Percentiles rank a stretch among this genome's conserved stretches.
phyloP scores from a whole-genome alignment of 2,797 vertebrate genomes.

The Halcyon smyrnensis region DNA sequence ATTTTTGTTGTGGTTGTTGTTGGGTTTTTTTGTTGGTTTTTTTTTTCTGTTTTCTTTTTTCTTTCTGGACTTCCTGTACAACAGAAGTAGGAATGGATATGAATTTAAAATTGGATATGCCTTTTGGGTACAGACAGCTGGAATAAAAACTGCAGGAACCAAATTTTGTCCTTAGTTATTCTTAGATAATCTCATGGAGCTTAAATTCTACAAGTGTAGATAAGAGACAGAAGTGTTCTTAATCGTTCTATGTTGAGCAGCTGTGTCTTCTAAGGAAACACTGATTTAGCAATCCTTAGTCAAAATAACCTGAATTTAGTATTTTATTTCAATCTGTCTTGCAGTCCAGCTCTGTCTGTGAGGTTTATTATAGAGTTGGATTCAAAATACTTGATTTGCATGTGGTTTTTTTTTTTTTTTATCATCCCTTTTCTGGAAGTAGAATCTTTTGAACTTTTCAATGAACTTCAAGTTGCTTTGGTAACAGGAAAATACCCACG shows the following conservation, averaged over 20 bases:
- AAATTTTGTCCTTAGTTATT: not conserved
- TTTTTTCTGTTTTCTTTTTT: not conserved
- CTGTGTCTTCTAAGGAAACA: not conserved
- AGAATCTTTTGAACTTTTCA: not conserved
- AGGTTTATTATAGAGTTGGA: not conserved
- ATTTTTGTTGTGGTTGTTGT: not conserved
- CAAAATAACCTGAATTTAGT: not conserved
- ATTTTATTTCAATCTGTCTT: not conserved
- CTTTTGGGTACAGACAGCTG: not conserved
- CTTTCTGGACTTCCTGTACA: conserved; percentile 1
- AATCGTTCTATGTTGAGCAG: not conserved
- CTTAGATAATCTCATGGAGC: not conserved
- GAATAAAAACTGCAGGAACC: not conserved
- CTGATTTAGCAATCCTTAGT: not conserved
- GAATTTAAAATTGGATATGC: not conserved
- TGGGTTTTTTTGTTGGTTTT: too few relatives aligned
- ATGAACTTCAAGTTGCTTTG: not conserved
- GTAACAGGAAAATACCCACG: not conserved
- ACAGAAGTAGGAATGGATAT: not conserved
- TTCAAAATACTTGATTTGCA: not conserved
- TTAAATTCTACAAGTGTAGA: not conserved
- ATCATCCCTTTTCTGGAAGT: not conserved
- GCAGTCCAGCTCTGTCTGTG: not conserved
- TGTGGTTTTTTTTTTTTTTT: not conserved
- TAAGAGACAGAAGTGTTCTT: not conserved